Base-by-base conservation (phyloP, 2,888 invertebrate genomes). In the Athrips mouffetella region DNA sequence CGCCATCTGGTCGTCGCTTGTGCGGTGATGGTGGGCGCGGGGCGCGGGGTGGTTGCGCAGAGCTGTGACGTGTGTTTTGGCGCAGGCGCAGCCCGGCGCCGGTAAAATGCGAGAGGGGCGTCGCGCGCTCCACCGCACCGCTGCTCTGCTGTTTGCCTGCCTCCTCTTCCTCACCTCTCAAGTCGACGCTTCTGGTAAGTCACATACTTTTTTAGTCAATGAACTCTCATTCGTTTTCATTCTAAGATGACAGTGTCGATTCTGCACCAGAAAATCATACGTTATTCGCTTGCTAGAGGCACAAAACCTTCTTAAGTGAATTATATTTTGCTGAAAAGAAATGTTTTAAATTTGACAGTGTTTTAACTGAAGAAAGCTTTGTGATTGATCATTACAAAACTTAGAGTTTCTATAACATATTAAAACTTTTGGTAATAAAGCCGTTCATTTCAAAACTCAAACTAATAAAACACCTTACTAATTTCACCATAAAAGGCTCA, bases 41-140 rank as follows among this genome's bases (percentile, higher is more conserved):
- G 63, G 73, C 68, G 67, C 65, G 69, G 68, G 67, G 66, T 60
- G 76, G 67, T 73, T 72, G 63, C 10, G 25, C 21, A 40, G 33
- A 33, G 45, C 39, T 73, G 82, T 87, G 76, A 88, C 84, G 74
- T 79, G 63, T 68, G 73, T 66, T 75, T 80, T 82, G 83, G 81
- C 79, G 76, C 85, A 84, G 86, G 86, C 86, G 85, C 87, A 80
- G 84, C 73, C 66, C 74, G 78, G 88, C 87, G 87, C 86, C 86
- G 79, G 80, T 87, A 88, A 88, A 72, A 88, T 88, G 88, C 83
- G 85, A 86, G 83, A 81, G 85, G 72, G 85, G 79, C 80, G 86
- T 57, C 76, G 71, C 78, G 73, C 77, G 73, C 77, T 76, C 75
- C 77, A 79, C 71, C 79, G 84, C 85, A 81, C 74, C 71, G 79